Conservation (phyloP, 2,113 vertebrate genomes). For the cattle (Bos taurus) region DNA sequence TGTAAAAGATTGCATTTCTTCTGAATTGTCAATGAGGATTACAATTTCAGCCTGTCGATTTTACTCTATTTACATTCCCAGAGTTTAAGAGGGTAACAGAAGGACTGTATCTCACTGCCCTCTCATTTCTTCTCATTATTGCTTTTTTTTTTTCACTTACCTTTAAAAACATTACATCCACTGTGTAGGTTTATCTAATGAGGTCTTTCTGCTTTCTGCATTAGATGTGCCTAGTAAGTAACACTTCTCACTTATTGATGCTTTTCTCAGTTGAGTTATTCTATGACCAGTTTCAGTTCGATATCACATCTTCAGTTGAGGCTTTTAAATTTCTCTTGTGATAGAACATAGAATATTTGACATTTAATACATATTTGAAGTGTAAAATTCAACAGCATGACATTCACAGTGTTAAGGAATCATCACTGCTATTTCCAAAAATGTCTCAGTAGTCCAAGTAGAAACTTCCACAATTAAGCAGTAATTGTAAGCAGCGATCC, state of each 20-base stretch:
- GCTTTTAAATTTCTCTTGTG: neutral
- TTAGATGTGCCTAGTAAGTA: neutral
- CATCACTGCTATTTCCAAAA: neutral
- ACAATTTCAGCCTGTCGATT: neutral
- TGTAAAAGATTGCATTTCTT: neutral
- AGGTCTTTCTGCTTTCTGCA: neutral
- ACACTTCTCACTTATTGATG: neutral
- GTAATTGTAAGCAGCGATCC: neutral
- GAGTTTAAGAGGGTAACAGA: neutral
- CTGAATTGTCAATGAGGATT: neutral
- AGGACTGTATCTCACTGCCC: neutral
- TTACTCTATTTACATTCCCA: neutral
- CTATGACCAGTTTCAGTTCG: neutral
- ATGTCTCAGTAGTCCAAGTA: neutral
- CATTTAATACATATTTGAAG: neutral
- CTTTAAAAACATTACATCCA: conserved; percentile 30
- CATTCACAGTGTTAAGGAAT: neutral
- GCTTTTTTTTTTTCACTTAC: neutral
- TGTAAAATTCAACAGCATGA: neutral
- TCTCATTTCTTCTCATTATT: neutral
- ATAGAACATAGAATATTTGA: neutral
- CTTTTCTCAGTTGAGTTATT: neutral
- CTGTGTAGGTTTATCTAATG: neutral
- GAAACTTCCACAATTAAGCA: neutral
- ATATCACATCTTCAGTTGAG: conserved; percentile 5